Evolutionary conservation across 1,140 invertebrate genomes (phyloP).

Genomic region (Musca domestica): DNA sequence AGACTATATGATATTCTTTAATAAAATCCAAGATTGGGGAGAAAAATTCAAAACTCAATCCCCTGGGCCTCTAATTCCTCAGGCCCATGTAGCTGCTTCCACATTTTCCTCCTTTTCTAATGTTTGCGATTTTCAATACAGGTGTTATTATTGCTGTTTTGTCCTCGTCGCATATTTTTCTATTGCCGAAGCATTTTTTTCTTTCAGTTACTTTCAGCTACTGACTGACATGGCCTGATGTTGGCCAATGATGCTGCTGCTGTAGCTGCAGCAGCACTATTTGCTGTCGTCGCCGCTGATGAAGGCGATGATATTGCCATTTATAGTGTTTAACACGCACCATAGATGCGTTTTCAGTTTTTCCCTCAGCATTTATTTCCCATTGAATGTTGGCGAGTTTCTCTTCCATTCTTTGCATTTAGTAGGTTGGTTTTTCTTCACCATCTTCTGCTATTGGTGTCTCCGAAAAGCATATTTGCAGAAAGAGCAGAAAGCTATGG

Average conservation of each 20-base stretch:
- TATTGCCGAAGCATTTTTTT: neutral
- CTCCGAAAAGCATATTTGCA: neutral
- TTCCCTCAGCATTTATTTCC: neutral
- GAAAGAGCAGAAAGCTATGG: too few relatives aligned
- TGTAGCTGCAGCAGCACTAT: neutral
- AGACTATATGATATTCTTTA: too few relatives aligned
- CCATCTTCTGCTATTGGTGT: neutral
- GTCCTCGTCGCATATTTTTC: neutral
- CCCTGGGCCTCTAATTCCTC: neutral
- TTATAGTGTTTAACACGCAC: conserved; percentile 16
- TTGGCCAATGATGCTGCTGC: neutral
- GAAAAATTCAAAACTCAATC: neutral
- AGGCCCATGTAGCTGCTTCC: too few relatives aligned
- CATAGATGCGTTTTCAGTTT: conserved; percentile 8
- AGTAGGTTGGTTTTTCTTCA: neutral
- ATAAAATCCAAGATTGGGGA: neutral
- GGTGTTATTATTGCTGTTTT: conserved; percentile 5
- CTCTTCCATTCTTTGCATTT: neutral
- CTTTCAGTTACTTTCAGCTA: neutral
- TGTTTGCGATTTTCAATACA: conserved; percentile 1
- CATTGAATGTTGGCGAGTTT: neutral
- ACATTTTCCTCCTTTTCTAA: neutral
- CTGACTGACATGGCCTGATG: too few relatives aligned
- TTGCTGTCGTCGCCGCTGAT: neutral
- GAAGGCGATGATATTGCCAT: conserved; percentile 6